phyloP scores from a whole-genome alignment of 2,797 vertebrate genomes.

The Microctenopoma steveboyesi region DNA sequence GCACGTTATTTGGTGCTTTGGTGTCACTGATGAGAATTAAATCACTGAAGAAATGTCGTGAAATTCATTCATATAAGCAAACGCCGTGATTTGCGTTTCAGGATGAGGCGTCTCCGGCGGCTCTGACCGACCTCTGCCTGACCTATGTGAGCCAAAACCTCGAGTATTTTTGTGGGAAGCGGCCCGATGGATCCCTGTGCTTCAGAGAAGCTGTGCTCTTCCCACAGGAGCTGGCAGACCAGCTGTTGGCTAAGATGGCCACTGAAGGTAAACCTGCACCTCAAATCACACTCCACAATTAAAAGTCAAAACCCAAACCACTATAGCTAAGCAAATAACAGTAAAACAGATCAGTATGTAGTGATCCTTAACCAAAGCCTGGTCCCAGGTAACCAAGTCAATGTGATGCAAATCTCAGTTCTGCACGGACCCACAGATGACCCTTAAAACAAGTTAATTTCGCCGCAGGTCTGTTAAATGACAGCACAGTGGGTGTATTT shows the following conservation, averaged over 20 bases:
- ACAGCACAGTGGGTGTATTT: conserved; percentile 96
- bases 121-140: conserved; percentile 94
- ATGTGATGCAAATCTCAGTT: conserved; percentile 6
- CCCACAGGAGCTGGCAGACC: conserved; percentile 97
- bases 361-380: background rate
- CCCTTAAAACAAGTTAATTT: background rate
- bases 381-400: background rate
- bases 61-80: background rate
- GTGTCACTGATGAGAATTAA: background rate
- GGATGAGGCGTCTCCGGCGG: conserved; percentile 93
- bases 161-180: conserved; percentile 92
- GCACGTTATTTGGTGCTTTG: background rate
- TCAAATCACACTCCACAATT: background rate
- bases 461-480: conserved; percentile 90
- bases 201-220: conserved; percentile 95
- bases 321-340: background rate
- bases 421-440: background rate
- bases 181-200: conserved; percentile 92
- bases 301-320: background rate
- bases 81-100: conserved; percentile 58
- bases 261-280: conserved; percentile 88
- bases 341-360: background rate
- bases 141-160: conserved; percentile 92
- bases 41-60: background rate
- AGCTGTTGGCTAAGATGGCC: conserved; percentile 95